Evolutionary conservation across 2,113 vertebrate species (phyloP), one percentile per base, ranked within the genome.

Genomic region (Dunckerocampus dactyliophorus): DNA sequence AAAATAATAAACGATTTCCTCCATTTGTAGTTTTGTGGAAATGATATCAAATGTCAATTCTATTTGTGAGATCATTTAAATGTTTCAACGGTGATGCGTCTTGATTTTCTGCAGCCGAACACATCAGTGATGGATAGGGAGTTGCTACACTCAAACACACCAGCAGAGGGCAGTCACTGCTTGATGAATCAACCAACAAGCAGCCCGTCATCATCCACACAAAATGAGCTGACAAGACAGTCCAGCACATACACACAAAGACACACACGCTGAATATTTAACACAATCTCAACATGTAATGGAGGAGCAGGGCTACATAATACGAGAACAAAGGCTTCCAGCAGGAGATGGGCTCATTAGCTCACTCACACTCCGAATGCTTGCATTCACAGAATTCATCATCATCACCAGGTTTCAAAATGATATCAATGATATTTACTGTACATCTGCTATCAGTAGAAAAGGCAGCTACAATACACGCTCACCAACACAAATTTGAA

Each of bases 111-210:
- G 24, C 24, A 28, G 24, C 24, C 24, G 2, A 28, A 28, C 24
- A 28, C 2, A 28, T 28, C 24, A 28, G 5, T 28, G 24, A 28
- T 5, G 24, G 24, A 2, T 28, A 28, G 24, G 7, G 31, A 34
- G 31, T 8, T 34, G 31, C 31, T 34, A 34, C 31, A 34, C 31
- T 34, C 31, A 34, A 5, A 34, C 31, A 34, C 31, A 51, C 1
- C 82, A 79, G 69, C 46, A 85, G 80, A 54, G 68, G 74, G 82
- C 77, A 77, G 77, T 62, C 78, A 11, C 16, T 59, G 45, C 28
- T 48, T 16, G 39, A 16, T 54, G 37, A 61, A 45, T 12, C 6
- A 24, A 52, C 10, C 19, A 45, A 55, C 19, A 56, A 42, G 51
- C 51, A 52, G 31, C 46, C 53, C 37, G 50, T 49, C 19, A 42